Base-by-base conservation (phyloP, 2,888 invertebrate genomes). In the Pyrrhosoma nymphula region DNA sequence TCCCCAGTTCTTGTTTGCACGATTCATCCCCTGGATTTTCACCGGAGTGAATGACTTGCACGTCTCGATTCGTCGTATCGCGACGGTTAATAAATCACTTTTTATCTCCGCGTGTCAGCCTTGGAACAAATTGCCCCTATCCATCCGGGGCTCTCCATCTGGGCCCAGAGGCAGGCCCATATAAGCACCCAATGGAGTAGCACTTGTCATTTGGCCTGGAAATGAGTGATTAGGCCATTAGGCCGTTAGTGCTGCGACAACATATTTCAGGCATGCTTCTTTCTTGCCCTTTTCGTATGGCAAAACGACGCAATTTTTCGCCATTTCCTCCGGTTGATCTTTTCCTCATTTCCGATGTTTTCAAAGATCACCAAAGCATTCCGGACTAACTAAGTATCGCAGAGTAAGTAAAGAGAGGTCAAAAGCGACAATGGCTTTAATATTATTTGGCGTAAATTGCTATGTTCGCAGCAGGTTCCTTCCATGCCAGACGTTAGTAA, bases 1-100 rank as follows among this genome's bases (percentile, higher is more conserved):
- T 82, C n/a, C 82, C 26, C 82, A 82, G 82, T 82, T 82, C 82
- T 82, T 82, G 82, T 82, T 82, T 82, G 82, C 35, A 30, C 82
- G 82, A 82, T 82, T 82, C 82, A n/a, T 82, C 82, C 82, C 82
- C 30, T 35, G 82, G 82, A 82, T 82, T 82, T 82, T 82, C 82
- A 35, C 82, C 35, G 35, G 30, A 82, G 82, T 82, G 82, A 82
- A 82, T 82, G 82, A 82, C 82, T 82, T 82, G 82, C 82, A 82
- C 82, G 82, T 82, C 82, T 82, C 82, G 82, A 82, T 82, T 82
- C 82, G 26, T 82, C 82, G 82, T 35, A 82, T 82, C 82, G 82
- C 82, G 82, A 82, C 82, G 35, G 82, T 82, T 82, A 82, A 82
- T 82, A 82, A 82, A 82, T 82, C 82, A 82, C 82, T 82, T 82